A percentile compares a stretch with the other conserved stretches of the same genome.
Evolutionary conservation across 2,113 vertebrate genomes (phyloP).

Genomic region (Pipa parva): DNA sequence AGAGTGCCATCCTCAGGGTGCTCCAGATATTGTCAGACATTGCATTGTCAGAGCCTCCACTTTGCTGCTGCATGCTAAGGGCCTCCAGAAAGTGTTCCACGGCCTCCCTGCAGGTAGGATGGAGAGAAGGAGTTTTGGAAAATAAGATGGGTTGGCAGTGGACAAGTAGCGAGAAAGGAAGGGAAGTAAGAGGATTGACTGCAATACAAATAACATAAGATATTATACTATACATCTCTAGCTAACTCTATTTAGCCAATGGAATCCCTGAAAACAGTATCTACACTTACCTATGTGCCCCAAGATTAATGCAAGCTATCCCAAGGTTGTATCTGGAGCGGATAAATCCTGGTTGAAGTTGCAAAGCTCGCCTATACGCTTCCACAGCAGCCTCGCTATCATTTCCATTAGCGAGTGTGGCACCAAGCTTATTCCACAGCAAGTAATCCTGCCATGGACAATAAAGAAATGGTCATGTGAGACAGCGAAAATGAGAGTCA

Average conservation of each 20-base stretch:
- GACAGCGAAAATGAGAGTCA: too few relatives aligned
- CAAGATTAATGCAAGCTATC: conserved; percentile 95
- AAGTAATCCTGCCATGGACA: conserved; percentile 77
- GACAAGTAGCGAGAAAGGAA: too few relatives aligned
- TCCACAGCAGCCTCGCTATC: conserved; percentile 93
- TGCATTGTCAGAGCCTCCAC: conserved; percentile 62
- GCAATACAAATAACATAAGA: too few relatives aligned
- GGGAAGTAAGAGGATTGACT: too few relatives aligned
- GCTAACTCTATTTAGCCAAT: too few relatives aligned
- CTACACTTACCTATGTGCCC: conserved; percentile 83
- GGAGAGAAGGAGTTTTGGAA: too few relatives aligned
- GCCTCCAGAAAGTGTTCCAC: conserved; percentile 97
- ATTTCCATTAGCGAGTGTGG: conserved; percentile 91
- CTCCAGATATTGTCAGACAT: conserved; percentile 99
- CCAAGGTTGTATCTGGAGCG: conserved; percentile 96
- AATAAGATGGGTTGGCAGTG: neutral
- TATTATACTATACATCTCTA: too few relatives aligned
- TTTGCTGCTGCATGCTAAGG: conserved; percentile 85
- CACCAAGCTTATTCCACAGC: conserved; percentile 94
- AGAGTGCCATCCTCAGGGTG: conserved; percentile 92
- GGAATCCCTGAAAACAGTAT: too few relatives aligned
- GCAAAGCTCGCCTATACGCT: conserved; percentile 83
- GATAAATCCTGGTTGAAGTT: conserved; percentile 92
- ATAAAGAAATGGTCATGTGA: neutral
- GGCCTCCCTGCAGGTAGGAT: conserved; percentile 75